Percentiles rank a stretch among this genome's conserved stretches.
Conservation (phyloP, 1,140 invertebrate species). For the Bradysia coprophila region DNA sequence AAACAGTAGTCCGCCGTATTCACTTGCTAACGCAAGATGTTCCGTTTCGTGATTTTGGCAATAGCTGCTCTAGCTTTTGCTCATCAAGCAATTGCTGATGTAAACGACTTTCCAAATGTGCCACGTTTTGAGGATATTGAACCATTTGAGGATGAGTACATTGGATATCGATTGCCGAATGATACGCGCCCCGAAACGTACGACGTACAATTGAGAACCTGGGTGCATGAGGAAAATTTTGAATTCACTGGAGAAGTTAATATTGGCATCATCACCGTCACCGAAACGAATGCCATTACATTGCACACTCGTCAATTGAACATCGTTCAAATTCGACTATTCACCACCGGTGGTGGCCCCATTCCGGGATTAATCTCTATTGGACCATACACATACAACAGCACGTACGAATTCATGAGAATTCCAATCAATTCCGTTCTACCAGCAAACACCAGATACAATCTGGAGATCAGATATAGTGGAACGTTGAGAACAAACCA, state of each 20-base stretch:
- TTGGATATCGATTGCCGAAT: constrained; percentile 31
- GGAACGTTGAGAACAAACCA: constrained; percentile 1
- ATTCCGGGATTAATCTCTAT: no score
- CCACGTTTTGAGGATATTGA: no score
- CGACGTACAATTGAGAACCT: constrained; percentile 35
- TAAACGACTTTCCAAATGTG: no score
- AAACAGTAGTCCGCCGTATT: no score
- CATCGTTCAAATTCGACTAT: constrained; percentile 11
- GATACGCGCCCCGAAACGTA: constrained; percentile 34
- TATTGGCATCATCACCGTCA: constrained; percentile 24
- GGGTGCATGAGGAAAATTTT: constrained; percentile 25
- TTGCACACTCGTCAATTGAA: constrained; percentile 18
- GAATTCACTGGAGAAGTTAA: constrained; percentile 31
- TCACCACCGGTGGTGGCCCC: no score
- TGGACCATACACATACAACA: background rate
- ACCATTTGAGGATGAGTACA: no score
- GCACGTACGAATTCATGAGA: no score
- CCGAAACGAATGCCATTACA: constrained; percentile 16
- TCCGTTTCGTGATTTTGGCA: no score
- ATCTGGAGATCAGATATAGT: background rate
- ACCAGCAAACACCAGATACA: background rate
- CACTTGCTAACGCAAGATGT: no score
- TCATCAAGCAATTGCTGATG: no score
- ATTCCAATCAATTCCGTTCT: background rate
- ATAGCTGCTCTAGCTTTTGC: no score